Evolutionary conservation across 2,797 vertebrate species (phyloP), one percentile per base, ranked within the genome.

Genomic region (Diceros bicornis): DNA sequence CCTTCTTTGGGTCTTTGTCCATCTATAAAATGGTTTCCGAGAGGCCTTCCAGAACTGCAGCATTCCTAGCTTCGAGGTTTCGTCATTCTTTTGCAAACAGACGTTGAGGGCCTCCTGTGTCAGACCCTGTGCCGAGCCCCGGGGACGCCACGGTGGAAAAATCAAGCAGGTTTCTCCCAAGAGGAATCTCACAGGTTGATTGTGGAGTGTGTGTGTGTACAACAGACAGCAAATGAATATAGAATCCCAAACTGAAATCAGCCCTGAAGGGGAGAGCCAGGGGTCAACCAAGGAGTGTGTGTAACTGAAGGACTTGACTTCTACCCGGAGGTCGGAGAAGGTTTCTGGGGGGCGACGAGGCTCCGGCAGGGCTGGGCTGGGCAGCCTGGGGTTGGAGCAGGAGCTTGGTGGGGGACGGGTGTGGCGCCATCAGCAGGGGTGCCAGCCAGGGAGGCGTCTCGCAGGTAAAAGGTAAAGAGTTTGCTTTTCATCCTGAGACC

Each of bases 291-390:
- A 17, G 34, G 18, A n/a, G 9, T 32, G 4, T 29, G 37, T 41
- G 23, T 8, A 13, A 14, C 9, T 23, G 5, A 78, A 2, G 55
- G 34, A 7, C 44, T 20, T 1, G 55, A 41, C 66, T n/a, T 90
- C 32, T 1, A 16, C 66, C 16, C 0, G 14, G n/a, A 62, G 44
- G 55, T 52, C 44, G 14, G 64, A 61, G 44, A 29, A 55, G 50
- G 6, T 6, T 32, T 57, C 37, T 55, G 0, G 4, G 10, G 25
- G 29, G 25, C 0, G 0, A 0, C 0, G 11, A 27, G 47, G n/a
- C 79, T 41, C 0, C 0, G 37, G 52, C 2, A 6, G 55, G 75
- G 66, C 62, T 29, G 16, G 12, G 32, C 44, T 9, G 1, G 69
- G 69, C 7, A 23, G 9, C 0, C 5, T 0, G 52, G 0, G 3